Conservation (phyloP, 2,797 vertebrate species). For the Acanthurus tractus region DNA sequence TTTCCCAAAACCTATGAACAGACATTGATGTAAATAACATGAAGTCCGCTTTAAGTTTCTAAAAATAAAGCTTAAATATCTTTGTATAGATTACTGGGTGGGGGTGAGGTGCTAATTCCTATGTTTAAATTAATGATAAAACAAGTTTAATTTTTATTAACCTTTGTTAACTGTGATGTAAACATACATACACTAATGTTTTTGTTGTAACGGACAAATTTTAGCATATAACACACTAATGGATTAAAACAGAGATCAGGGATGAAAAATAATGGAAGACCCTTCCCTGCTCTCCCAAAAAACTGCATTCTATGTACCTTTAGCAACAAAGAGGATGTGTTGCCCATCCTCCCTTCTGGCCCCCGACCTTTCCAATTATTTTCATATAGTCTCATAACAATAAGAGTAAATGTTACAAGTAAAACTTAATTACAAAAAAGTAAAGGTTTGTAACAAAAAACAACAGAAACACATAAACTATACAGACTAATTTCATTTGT, state of each 20-base stretch:
- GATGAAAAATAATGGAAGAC: not conserved
- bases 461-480: too few species aligned
- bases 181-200: not conserved
- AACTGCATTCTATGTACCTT: not conserved
- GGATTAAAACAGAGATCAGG: not conserved
- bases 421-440: not conserved
- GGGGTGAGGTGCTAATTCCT: too few species aligned
- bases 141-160: too few species aligned
- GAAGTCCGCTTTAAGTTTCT: not conserved
- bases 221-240: not conserved
- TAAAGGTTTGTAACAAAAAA: not conserved
- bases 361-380: fast-evolving
- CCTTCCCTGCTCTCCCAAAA: not conserved
- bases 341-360: not conserved
- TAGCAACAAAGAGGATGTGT: not conserved
- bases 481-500: not conserved
- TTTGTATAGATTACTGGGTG: not conserved
- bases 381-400: not conserved
- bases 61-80: not conserved
- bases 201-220: not conserved
- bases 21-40: not conserved
- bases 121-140: too few species aligned
- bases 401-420: not conserved
- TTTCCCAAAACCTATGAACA: not conserved
- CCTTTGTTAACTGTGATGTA: too few species aligned